Evolutionary conservation across 2,888 invertebrate genomes (phyloP).

Genomic region (Xestobium rufovillosum): DNA sequence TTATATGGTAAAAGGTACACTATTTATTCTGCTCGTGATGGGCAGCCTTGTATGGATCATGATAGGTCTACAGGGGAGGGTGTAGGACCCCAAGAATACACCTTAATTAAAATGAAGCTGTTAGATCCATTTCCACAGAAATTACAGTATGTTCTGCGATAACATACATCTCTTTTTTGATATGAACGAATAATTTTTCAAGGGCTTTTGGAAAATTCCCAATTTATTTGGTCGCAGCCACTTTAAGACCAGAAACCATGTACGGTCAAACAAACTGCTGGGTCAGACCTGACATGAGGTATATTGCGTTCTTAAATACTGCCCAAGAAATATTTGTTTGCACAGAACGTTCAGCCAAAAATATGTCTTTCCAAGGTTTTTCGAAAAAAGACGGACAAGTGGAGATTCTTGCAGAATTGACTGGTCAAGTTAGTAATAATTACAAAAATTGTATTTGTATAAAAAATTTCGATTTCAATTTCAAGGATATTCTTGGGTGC

Average conservation of each 20-base stretch:
- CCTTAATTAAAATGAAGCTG: slow-evolving; percentile 87
- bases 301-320: slow-evolving; percentile 74
- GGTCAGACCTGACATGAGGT: slow-evolving; percentile 91
- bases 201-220: slow-evolving; percentile 26
- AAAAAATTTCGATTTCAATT: no score
- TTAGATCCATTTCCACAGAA: slow-evolving; percentile 63
- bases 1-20: slow-evolving; percentile 96
- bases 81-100: slow-evolving; percentile 97
- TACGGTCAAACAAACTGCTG: slow-evolving; percentile 99
- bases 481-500: slow-evolving; percentile 78
- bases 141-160: slow-evolving; percentile 50
- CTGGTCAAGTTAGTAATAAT: slow-evolving; percentile 55
- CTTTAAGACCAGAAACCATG: slow-evolving; percentile 98
- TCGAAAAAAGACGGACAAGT: slow-evolving; percentile 73
- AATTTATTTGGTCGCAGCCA: slow-evolving; percentile 90
- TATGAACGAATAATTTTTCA: not conserved
- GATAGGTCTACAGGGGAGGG: slow-evolving; percentile 95
- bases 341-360: slow-evolving; percentile 81
- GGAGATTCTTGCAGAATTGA: slow-evolving; percentile 59
- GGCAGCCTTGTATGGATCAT: slow-evolving; percentile 99
- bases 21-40: slow-evolving; percentile 91
- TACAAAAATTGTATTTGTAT: no score
- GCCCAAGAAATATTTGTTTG: slow-evolving; percentile 76
- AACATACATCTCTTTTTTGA: slow-evolving; percentile 8
- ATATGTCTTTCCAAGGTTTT: slow-evolving; percentile 94